Evolutionary conservation across 2,888 invertebrate species (phyloP).

Genomic region (Leucophenga montana): DNA sequence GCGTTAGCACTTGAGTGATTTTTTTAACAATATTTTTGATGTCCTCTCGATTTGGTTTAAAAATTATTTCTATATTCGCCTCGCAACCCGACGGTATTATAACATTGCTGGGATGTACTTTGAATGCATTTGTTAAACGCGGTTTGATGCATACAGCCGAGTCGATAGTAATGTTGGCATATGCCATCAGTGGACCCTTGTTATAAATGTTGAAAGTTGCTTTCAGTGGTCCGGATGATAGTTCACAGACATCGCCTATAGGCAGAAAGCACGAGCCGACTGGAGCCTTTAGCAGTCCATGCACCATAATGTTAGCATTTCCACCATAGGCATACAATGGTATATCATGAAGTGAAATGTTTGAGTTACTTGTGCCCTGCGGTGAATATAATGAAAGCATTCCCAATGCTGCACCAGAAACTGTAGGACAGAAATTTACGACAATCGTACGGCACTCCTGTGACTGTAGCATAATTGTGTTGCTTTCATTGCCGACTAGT

Average conservation of each 20-base stretch:
- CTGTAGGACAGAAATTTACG: slow-evolving; percentile 76
- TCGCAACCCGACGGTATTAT: slow-evolving; percentile 72
- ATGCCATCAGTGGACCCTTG: slow-evolving; percentile 76
- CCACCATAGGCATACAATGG: slow-evolving; percentile 78
- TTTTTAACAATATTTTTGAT: slow-evolving; percentile 70
- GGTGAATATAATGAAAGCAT: slow-evolving; percentile 76
- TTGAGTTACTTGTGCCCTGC: slow-evolving; percentile 58
- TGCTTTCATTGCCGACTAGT: slow-evolving; percentile 66
- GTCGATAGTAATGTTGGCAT: slow-evolving; percentile 71
- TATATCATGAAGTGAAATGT: slow-evolving; percentile 60
- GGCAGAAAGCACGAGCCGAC: slow-evolving; percentile 76
- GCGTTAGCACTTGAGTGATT: slow-evolving; percentile 69
- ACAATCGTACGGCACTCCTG: slow-evolving; percentile 76
- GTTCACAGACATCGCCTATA: slow-evolving; percentile 75
- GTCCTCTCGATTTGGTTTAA: slow-evolving; percentile 74
- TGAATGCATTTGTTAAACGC: slow-evolving; percentile 63
- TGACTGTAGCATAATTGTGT: slow-evolving; percentile 74
- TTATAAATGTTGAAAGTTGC: slow-evolving; percentile 75
- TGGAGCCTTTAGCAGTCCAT: slow-evolving; percentile 75
- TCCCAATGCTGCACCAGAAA: slow-evolving; percentile 75
- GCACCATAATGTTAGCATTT: slow-evolving; percentile 74
- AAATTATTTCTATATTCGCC: slow-evolving; percentile 71
- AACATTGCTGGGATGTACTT: slow-evolving; percentile 73
- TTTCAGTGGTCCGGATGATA: slow-evolving; percentile 69
- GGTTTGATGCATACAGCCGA: slow-evolving; percentile 66